phyloP scores from a whole-genome alignment of 2,113 vertebrate species.

The Dolichotis patagonum region DNA sequence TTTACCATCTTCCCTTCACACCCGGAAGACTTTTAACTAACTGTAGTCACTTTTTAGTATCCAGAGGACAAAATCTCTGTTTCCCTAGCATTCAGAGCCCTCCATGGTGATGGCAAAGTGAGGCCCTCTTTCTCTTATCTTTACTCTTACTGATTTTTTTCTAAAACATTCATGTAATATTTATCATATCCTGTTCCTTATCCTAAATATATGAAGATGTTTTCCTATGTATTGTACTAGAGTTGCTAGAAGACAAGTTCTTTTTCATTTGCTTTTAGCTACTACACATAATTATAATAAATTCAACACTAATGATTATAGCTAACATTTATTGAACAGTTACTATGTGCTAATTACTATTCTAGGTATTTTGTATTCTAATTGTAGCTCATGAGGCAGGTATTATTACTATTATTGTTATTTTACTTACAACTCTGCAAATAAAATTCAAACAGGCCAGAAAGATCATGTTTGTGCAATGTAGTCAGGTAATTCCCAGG shows the following conservation, averaged over 20 bases:
- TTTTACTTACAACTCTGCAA: neutral
- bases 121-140: neutral
- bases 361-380: neutral
- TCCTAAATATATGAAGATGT: neutral
- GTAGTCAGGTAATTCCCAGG: neutral
- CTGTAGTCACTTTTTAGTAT: neutral
- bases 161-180: neutral
- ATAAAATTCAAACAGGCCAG: slow-evolving; percentile 32
- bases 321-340: neutral
- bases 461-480: neutral
- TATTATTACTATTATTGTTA: slow-evolving; percentile 23
- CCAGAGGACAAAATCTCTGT: neutral
- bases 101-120: neutral
- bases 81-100: neutral
- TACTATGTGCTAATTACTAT: neutral
- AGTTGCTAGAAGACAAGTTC: neutral
- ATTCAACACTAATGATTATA: neutral
- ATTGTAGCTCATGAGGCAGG: neutral
- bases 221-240: neutral
- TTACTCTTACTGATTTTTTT: neutral
- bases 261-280: neutral
- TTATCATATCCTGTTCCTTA: neutral
- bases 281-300: neutral
- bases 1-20: neutral
- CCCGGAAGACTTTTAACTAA: neutral